Conservation (phyloP, 2,888 invertebrate species). For the Agrotis ipsilon region DNA sequence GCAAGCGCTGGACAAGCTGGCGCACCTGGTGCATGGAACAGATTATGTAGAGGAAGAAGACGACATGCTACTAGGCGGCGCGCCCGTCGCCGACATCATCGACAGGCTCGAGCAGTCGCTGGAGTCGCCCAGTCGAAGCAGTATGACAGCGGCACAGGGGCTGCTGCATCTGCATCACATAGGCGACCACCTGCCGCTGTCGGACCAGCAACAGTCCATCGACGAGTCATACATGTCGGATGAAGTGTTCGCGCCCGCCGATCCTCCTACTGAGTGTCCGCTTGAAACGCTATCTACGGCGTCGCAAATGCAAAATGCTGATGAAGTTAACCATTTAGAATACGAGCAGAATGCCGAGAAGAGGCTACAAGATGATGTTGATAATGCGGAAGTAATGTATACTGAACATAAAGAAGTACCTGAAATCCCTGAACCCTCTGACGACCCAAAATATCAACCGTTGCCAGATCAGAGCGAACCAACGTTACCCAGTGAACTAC, state of each 20-base stretch:
- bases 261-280: conserved; percentile 74
- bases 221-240: conserved; percentile 85
- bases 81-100: conserved; percentile 92
- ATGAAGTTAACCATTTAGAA: conserved; percentile 76
- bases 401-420: conserved; percentile 81
- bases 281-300: conserved; percentile 75
- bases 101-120: conserved; percentile 92
- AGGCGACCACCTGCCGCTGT: conserved; percentile 78
- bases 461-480: conserved; percentile 78
- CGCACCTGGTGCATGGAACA: conserved; percentile 81
- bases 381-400: conserved; percentile 74
- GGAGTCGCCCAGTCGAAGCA: conserved; percentile 85
- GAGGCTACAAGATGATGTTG: conserved; percentile 77
- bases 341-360: conserved; percentile 78
- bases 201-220: conserved; percentile 79
- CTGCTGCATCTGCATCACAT: conserved; percentile 84
- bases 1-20: conserved; percentile 85
- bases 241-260: conserved; percentile 75
- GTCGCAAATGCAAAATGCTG: conserved; percentile 71
- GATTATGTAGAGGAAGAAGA: conserved; percentile 89
- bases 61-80: conserved; percentile 84
- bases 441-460: conserved; percentile 68
- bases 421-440: conserved; percentile 76
- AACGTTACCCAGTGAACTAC: conserved; percentile 67
- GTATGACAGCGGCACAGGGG: conserved; percentile 86